phyloP scores from a whole-genome alignment of 92 coral and sea anemone species.

The Actinernus sp. region DNA sequence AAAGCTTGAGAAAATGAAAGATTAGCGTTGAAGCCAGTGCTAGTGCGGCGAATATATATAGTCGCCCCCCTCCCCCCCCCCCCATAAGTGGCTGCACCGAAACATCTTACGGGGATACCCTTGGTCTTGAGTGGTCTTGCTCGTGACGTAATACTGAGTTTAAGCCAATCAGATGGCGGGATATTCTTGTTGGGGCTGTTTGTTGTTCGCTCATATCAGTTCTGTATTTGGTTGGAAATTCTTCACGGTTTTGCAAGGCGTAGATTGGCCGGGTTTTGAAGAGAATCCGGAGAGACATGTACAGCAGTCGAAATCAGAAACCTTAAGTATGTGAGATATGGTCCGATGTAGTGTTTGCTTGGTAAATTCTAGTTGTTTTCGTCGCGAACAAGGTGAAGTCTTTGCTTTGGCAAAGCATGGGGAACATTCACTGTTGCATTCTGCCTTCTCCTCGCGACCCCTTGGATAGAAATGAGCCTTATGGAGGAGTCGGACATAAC shows the following conservation, averaged over 20 bases:
- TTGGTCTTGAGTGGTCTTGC: constrained; percentile 17
- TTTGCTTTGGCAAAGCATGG: constrained; percentile 66
- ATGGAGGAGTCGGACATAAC: constrained; percentile 68
- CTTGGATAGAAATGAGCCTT: constrained; percentile 79
- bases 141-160: constrained; percentile 46
- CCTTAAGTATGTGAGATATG: constrained; percentile 37
- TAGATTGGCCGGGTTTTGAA: constrained; percentile 10
- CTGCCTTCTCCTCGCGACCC: constrained; percentile 90
- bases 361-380: constrained; percentile 6
- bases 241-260: too few species aligned
- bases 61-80: too few species aligned
- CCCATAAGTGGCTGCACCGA: too few species aligned
- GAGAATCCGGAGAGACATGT: constrained; percentile 35
- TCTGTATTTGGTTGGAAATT: constrained; percentile 50
- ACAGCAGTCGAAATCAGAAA: constrained; percentile 9
- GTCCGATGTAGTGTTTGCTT: constrained; percentile 29
- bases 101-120: constrained; percentile 19
- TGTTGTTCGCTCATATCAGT: constrained; percentile 56
- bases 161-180: constrained; percentile 48
- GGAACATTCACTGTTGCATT: constrained; percentile 98
- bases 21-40: too few species aligned
- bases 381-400: constrained; percentile 11
- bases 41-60: too few species aligned
- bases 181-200: constrained; percentile 42
- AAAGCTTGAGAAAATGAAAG: too few species aligned